Evolutionary conservation across 2,797 vertebrate genomes (phyloP), one percentile per base, ranked within the genome.

Genomic region (Phalanger gymnotis): DNA sequence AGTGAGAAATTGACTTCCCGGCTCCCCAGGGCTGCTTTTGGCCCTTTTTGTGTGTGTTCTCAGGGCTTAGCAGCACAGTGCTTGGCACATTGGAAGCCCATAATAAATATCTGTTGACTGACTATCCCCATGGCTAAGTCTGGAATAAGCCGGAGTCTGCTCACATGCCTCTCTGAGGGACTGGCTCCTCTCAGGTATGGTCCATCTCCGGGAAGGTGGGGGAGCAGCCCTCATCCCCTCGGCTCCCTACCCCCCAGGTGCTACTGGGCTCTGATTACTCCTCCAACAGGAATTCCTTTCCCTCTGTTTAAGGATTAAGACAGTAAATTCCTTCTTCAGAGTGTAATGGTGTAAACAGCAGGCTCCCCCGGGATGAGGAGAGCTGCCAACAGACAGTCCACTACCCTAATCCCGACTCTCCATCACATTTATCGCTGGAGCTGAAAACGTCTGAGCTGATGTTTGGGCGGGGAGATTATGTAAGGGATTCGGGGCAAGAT

Each of bases 301-400:
- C 54, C 56, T 61, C 25, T 87, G 31, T 89, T 89, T 92, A 47
- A 30, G 94, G 95, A 87, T 66, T 61, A 87, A 95, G 95, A 93
- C 54, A 4, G 53, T 92, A 53, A 73, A 93, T 95, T 92, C 96
- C 92, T 96, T 61, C 92, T 90, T 55, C 0, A 28, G 73, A 53
- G 47, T 66, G 93, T 56, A 87, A 90, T 30, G 89, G 52, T 55
- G 40, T 3, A 61, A 92, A 61, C 52, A 47, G 52, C 0, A 0
- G 93, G 58, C 47, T 91, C 16, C 57, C 31, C 4, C 27, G 61
- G 30, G 52, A 54, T 9, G 30, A 53, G 34, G 0, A 47, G 54
- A 25, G 0, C 0, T 0, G 28, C 90, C 92, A 2, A 40, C 2
- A 54, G 54, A 30, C 25, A 55, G 90, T 40, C 47, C 27, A 58